Conservation (phyloP, 2,797 vertebrate species). For the Jordanella pulchra region DNA sequence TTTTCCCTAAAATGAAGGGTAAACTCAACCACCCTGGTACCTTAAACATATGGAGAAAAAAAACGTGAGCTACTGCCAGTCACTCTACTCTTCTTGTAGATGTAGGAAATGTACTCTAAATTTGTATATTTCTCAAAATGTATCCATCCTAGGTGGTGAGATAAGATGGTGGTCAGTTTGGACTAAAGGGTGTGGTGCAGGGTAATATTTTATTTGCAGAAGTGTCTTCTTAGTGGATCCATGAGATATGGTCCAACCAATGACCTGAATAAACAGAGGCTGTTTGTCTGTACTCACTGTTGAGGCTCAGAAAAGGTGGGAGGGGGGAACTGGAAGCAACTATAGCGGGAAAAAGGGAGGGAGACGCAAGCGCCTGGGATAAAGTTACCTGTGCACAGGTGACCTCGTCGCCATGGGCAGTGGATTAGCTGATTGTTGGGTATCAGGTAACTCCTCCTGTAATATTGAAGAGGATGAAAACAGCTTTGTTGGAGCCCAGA, state of each 20-base stretch:
- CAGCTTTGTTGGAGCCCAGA: slow-evolving; percentile 82
- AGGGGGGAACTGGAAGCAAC: slow-evolving; percentile 45
- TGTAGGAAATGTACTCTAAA: slow-evolving; percentile 57
- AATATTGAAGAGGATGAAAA: slow-evolving; percentile 87
- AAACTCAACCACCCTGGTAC: slow-evolving; percentile 32
- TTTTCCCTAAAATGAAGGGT: slow-evolving; percentile 52
- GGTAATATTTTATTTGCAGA: slow-evolving; percentile 45
- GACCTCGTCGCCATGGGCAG: slow-evolving; percentile 85
- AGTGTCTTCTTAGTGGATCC: slow-evolving; percentile 43
- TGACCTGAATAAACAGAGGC: slow-evolving; percentile 79
- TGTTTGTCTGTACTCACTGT: slow-evolving; percentile 78
- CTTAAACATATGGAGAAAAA: slow-evolving; percentile 68
- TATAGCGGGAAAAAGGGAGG: slow-evolving; percentile 66
- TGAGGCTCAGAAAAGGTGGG: slow-evolving; percentile 57
- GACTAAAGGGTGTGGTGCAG: slow-evolving; percentile 52
- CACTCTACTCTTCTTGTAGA: slow-evolving; percentile 52
- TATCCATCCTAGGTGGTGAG: slow-evolving; percentile 38
- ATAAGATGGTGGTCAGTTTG: slow-evolving; percentile 53
- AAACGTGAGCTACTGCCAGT: slow-evolving; percentile 72
- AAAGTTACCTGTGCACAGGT: slow-evolving; percentile 86
- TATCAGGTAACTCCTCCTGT: slow-evolving; percentile 85
- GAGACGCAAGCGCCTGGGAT: slow-evolving; percentile 64
- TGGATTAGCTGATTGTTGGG: slow-evolving; percentile 87
- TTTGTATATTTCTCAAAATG: slow-evolving; percentile 45
- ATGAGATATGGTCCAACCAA: slow-evolving; percentile 65